Conservation (phyloP, 2,113 vertebrate species). For the Rostratula benghalensis region DNA sequence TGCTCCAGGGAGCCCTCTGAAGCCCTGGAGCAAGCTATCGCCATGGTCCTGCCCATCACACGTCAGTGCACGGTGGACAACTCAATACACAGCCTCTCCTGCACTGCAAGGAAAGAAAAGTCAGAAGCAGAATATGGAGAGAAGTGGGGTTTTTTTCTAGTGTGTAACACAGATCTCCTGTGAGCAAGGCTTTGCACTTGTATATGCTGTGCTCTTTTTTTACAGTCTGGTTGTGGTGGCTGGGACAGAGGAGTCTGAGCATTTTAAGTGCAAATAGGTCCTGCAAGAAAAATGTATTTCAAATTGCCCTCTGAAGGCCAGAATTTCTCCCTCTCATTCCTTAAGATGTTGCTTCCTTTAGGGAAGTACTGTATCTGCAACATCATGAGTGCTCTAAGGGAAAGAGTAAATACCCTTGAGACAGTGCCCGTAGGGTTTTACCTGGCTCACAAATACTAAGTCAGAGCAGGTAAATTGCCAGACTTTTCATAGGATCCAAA, state of each 20-base stretch:
- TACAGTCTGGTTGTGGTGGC: background rate
- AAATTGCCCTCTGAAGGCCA: background rate
- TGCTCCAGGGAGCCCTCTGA: background rate
- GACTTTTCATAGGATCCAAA: background rate
- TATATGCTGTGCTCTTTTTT: background rate
- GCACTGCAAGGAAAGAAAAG: background rate
- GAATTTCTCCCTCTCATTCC: background rate
- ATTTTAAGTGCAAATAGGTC: background rate
- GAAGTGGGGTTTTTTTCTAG: background rate
- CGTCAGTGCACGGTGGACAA: background rate
- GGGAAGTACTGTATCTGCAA: background rate
- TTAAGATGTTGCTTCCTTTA: background rate
- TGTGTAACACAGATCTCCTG: background rate
- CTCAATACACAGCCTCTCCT: background rate
- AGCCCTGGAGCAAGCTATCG: background rate
- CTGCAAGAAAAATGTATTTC: background rate
- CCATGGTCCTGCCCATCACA: accelerated
- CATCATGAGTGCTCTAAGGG: background rate
- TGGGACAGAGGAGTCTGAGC: background rate
- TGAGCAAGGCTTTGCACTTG: background rate
- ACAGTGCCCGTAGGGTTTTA: background rate
- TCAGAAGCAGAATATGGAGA: background rate
- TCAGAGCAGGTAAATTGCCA: background rate
- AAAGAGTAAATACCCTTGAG: background rate
- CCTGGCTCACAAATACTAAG: background rate